A percentile compares a stretch with the other conserved stretches of the same genome.
Evolutionary conservation across 1,140 invertebrate species (phyloP).

Genomic region (Penaeus vannamei): DNA sequence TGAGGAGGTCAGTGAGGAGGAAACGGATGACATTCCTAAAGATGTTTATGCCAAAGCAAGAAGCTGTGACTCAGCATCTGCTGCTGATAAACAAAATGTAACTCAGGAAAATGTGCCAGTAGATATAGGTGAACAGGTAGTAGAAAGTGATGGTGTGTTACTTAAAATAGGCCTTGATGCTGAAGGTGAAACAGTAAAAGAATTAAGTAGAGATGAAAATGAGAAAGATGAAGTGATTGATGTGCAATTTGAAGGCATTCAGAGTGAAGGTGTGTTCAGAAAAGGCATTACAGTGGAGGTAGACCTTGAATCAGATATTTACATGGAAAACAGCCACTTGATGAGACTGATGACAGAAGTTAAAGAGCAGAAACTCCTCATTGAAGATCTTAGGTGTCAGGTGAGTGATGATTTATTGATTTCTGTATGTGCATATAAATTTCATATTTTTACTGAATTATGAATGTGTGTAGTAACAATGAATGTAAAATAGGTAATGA

Average conservation of each 20-base stretch:
- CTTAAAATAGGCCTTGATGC: too few species aligned
- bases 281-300: not conserved
- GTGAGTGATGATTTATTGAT: conserved; percentile 10
- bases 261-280: not conserved
- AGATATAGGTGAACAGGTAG: too few species aligned
- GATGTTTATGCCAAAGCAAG: not conserved
- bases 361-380: conserved; percentile 23
- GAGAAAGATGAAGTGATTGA: too few species aligned
- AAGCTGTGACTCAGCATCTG: not conserved
- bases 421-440: not conserved
- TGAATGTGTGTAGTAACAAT: conserved; percentile 6
- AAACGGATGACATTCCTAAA: too few species aligned
- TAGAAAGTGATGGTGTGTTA: too few species aligned
- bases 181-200: too few species aligned
- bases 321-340: conserved; percentile 49
- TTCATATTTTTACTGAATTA: not conserved
- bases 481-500: not conserved
- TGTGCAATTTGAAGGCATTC: not conserved
- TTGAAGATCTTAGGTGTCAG: conserved; percentile 23
- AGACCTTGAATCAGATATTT: not conserved
- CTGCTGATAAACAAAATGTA: too few species aligned
- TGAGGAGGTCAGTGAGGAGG: too few species aligned
- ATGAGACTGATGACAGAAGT: conserved; percentile 50
- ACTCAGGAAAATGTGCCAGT: too few species aligned
- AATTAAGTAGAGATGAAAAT: too few species aligned